Evolutionary conservation across 2,113 vertebrate genomes (phyloP).

Genomic region (Struthio camelus): DNA sequence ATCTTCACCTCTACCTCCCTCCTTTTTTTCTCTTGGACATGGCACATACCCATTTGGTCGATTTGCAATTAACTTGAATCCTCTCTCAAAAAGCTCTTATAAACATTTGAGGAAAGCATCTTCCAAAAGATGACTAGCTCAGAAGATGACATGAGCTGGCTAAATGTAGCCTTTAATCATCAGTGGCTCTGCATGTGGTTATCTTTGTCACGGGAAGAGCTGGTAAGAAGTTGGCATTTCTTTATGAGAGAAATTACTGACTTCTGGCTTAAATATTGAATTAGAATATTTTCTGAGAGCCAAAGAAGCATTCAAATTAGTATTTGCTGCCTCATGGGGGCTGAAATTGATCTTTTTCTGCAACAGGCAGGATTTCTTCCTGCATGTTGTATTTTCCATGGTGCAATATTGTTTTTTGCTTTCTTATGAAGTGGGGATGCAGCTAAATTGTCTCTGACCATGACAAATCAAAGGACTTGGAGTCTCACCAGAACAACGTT

Average conservation of each 20-base stretch:
- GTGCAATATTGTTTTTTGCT: neutral
- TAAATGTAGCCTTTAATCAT: neutral
- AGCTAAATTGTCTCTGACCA: neutral
- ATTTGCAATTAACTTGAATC: neutral
- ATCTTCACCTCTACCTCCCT: neutral
- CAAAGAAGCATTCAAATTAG: neutral
- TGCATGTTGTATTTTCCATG: neutral
- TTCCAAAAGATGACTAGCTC: neutral
- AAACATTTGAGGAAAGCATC: neutral
- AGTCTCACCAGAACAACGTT: neutral
- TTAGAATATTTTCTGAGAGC: neutral
- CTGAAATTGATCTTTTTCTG: neutral
- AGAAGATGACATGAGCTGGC: too few relatives aligned
- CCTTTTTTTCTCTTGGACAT: neutral
- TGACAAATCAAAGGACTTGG: neutral
- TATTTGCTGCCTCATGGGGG: neutral
- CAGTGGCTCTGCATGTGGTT: neutral
- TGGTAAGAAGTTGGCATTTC: neutral
- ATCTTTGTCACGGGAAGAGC: neutral
- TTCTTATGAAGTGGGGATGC: neutral
- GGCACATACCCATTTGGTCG: neutral
- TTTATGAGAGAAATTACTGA: neutral
- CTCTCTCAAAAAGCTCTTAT: neutral
- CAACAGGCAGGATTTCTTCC: neutral
- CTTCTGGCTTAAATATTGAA: neutral